A percentile compares a stretch with the other conserved stretches of the same genome.
Conservation (phyloP, 2,888 invertebrate genomes). For the Prosopocoilus inquinatus region DNA sequence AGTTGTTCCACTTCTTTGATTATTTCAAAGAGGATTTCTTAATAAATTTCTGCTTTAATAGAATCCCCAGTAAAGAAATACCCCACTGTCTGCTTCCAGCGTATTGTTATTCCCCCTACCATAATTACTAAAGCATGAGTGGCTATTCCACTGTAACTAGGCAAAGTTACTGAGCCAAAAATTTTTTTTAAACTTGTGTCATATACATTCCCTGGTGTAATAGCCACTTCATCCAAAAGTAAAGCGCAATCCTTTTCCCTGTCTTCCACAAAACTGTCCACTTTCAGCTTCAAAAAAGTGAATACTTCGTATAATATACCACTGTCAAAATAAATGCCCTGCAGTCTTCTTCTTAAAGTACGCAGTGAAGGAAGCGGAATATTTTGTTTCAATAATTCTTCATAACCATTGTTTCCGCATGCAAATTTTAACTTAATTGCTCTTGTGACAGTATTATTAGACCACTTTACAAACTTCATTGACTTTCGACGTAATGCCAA, state of each 20-base stretch:
- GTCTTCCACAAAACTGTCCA: background rate
- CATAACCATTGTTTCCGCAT: background rate
- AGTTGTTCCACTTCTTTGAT: slow-evolving; percentile 10
- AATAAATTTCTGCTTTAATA: background rate
- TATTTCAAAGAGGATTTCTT: slow-evolving; percentile 9
- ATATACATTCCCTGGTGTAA: background rate
- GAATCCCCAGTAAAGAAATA: background rate
- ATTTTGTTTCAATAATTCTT: background rate
- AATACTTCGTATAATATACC: background rate
- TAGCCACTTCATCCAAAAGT: background rate
- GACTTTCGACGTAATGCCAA: background rate
- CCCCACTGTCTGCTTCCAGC: background rate
- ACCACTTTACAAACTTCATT: background rate
- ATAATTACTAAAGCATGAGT: background rate
- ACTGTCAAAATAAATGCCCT: background rate
- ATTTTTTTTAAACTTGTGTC: background rate
- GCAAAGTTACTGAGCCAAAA: background rate
- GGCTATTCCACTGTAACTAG: background rate
- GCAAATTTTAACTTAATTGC: background rate
- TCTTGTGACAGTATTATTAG: background rate
- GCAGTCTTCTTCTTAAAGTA: background rate
- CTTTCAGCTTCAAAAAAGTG: background rate
- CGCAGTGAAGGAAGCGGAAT: background rate
- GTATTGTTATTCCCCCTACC: background rate
- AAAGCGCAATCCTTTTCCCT: background rate